phyloP scores from a whole-genome alignment of 2,113 vertebrate species.

The Pionites leucogaster region DNA sequence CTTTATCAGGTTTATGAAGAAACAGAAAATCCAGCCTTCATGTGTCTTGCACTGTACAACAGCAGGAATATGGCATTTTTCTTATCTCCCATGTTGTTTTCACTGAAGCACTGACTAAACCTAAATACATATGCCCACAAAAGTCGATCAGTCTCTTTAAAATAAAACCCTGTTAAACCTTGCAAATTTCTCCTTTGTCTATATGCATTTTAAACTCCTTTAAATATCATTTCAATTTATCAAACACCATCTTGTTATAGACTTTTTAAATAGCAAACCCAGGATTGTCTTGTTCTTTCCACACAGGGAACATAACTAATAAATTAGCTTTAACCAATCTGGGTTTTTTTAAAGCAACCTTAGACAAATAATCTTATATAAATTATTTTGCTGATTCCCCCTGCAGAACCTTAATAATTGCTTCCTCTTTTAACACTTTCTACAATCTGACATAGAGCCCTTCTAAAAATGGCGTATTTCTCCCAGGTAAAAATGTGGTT shows the following conservation, averaged over 20 bases:
- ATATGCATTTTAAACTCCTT: constrained; percentile 9
- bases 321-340: background rate
- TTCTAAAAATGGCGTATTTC: constrained; percentile 33
- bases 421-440: background rate
- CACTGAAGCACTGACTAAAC: constrained; percentile 35
- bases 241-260: constrained; percentile 2
- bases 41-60: constrained; percentile 5
- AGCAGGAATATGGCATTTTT: constrained; percentile 61
- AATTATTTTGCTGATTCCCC: background rate
- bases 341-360: background rate
- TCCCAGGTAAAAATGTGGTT: constrained; percentile 5
- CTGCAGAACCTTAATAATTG: constrained; percentile 24
- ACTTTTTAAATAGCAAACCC: background rate
- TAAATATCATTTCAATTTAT: constrained; percentile 47
- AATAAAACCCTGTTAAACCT: constrained; percentile 43
- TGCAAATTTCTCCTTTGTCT: constrained; percentile 55
- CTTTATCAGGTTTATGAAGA: constrained; percentile 51
- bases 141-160: constrained; percentile 63
- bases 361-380: constrained; percentile 18
- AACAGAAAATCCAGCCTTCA: constrained; percentile 39
- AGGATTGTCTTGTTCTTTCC: background rate
- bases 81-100: constrained; percentile 60
- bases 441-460: constrained; percentile 6
- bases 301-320: background rate
- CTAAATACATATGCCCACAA: constrained; percentile 54